Conservation (phyloP, 2,888 invertebrate genomes). For the Macaria notata region DNA sequence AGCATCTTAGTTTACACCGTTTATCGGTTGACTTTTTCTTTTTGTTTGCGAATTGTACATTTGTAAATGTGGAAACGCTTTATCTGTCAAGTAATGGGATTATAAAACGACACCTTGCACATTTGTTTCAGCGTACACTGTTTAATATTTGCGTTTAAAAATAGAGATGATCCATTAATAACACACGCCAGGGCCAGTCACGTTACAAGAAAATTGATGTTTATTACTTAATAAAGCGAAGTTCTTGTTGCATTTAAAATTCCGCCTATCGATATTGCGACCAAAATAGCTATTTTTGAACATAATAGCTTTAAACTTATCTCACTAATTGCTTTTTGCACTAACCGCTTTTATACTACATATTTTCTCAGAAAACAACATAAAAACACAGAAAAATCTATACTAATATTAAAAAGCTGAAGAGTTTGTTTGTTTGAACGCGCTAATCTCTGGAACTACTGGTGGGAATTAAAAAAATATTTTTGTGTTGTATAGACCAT, state of each 20-base stretch:
- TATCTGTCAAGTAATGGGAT: slow-evolving; percentile 6
- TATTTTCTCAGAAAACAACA: neutral
- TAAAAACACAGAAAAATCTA: no score
- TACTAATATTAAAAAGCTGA: no score
- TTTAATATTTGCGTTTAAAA: neutral
- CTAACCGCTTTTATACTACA: neutral
- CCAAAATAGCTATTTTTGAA: no score
- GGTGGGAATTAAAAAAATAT: no score
- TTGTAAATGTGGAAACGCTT: slow-evolving; percentile 10
- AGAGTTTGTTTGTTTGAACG: no score
- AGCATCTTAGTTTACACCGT: slow-evolving; percentile 37
- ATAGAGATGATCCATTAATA: neutral
- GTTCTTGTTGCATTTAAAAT: no score
- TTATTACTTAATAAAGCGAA: no score
- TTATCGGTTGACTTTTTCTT: slow-evolving; percentile 34
- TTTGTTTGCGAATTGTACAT: slow-evolving; percentile 22
- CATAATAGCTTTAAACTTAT: no score
- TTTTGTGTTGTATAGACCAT: no score
- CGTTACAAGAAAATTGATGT: neutral
- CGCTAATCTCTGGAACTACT: no score
- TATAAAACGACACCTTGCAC: slow-evolving; percentile 7
- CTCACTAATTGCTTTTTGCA: no score
- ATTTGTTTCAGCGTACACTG: neutral
- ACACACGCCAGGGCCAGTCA: neutral
- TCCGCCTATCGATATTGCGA: no score